Conservation (phyloP, 1,140 invertebrate genomes). For the Drosophila nigrodunni region DNA sequence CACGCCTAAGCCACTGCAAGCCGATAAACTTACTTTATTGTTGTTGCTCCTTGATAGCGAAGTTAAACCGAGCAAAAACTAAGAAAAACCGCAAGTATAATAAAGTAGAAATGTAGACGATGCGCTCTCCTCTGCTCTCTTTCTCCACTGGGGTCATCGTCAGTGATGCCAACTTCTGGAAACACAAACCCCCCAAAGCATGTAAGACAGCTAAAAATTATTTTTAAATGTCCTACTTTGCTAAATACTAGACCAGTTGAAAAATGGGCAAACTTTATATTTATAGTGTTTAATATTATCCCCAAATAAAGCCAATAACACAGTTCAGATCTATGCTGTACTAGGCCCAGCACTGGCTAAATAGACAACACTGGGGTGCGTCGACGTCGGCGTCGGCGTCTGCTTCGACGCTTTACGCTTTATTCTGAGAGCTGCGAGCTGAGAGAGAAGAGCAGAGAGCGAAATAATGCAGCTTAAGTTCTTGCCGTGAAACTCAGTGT, state of each 20-base stretch:
- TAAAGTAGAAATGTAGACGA: conserved; percentile 63
- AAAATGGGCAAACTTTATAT: no score
- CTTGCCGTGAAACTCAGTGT: conserved; percentile 11
- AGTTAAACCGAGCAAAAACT: conserved; percentile 62
- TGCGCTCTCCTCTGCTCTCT: conserved; percentile 18
- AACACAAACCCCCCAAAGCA: no score
- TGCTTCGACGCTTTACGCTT: conserved; percentile 39
- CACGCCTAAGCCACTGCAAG: conserved; percentile 62
- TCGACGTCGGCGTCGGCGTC: conserved; percentile 14
- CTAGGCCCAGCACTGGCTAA: no score
- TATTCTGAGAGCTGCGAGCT: neutral
- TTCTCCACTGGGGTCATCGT: conserved; percentile 15
- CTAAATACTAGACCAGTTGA: no score
- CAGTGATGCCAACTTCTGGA: no score
- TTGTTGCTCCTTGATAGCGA: conserved; percentile 49
- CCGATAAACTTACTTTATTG: conserved; percentile 57
- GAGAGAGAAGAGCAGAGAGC: conserved; percentile 11
- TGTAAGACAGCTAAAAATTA: no score
- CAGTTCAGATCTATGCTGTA: no score
- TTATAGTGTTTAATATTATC: no score
- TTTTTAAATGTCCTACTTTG: no score
- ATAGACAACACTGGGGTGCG: conserved; percentile 1
- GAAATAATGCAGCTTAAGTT: conserved; percentile 58
- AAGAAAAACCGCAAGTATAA: conserved; percentile 73
- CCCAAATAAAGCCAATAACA: no score